Percentiles rank a stretch among this genome's conserved stretches.
phyloP scores from a whole-genome alignment of 2,888 invertebrate species.

The Tetragnatha montana region DNA sequence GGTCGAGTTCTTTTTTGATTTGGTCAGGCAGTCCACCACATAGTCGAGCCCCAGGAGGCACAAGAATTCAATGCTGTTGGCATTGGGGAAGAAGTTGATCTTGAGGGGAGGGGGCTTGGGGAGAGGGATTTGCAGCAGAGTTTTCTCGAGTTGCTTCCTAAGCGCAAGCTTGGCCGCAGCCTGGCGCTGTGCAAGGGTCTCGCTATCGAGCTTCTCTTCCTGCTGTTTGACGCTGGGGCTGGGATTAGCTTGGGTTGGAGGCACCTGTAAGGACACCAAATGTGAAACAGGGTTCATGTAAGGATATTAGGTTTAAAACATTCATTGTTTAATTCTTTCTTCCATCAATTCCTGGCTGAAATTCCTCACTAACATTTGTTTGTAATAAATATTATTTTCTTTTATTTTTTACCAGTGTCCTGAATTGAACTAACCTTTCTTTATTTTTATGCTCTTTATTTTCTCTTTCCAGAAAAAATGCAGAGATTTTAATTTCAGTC shows the following conservation, averaged over 20 bases:
- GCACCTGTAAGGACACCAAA: conserved; percentile 27
- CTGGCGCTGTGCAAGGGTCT: conserved; percentile 96
- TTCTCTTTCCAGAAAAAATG: too few species aligned
- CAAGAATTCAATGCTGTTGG: conserved; percentile 97
- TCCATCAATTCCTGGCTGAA: too few species aligned
- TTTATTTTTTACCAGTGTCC: too few species aligned
- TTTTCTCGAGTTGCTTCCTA: conserved; percentile 96
- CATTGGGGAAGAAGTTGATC: conserved; percentile 99
- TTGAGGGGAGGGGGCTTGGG: conserved; percentile 99
- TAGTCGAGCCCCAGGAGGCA: conserved; percentile 97
- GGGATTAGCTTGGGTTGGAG: conserved; percentile 27
- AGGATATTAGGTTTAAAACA: too few species aligned
- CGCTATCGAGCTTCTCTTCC: conserved; percentile 75
- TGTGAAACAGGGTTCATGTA: not conserved
- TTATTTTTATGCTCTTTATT: too few species aligned
- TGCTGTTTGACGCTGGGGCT: not conserved
- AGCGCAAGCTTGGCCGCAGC: conserved; percentile 97
- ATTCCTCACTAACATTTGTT: too few species aligned
- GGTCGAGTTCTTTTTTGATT: conserved; percentile 83
- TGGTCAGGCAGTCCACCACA: conserved; percentile 94
- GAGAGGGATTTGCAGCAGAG: conserved; percentile 93
- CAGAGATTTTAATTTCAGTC: too few species aligned
- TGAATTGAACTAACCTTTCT: too few species aligned
- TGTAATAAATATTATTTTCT: too few species aligned
- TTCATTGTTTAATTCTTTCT: too few species aligned